Conservation (phyloP, 2,113 vertebrate species). For the Thamnophis sirtalis region DNA sequence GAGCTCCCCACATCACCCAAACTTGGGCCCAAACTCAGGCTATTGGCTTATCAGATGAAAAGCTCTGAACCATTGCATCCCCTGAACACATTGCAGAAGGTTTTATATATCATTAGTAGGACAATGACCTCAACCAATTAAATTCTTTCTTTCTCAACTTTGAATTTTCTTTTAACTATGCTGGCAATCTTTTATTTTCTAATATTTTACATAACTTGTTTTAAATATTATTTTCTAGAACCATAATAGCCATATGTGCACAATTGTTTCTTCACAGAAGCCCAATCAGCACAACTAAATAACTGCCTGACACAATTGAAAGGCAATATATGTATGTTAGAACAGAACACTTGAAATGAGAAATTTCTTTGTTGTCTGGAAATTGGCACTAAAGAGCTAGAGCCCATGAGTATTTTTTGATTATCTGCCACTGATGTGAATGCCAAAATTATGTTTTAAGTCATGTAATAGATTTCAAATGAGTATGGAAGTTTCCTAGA, state of each 20-base stretch:
- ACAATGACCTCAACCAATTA: no score
- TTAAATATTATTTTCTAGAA: background rate
- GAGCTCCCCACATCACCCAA: no score
- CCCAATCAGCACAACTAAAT: background rate
- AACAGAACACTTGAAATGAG: background rate
- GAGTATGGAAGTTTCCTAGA: background rate
- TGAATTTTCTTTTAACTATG: background rate
- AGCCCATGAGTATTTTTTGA: background rate
- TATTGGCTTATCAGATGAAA: no score
- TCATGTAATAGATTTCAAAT: background rate
- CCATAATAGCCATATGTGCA: background rate
- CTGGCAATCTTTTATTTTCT: background rate
- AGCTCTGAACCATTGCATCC: no score
- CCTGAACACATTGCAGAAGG: background rate
- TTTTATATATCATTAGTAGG: no score
- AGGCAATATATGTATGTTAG: background rate
- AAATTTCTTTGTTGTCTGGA: background rate
- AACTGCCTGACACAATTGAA: background rate
- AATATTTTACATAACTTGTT: background rate
- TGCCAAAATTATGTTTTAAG: background rate
- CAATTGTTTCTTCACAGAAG: background rate
- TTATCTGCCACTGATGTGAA: background rate
- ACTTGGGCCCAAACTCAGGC: no score
- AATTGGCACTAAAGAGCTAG: background rate
- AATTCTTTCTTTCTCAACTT: background rate